Base-by-base conservation (phyloP, 23 tunicate genomes). In the Ciona savignyi region DNA sequence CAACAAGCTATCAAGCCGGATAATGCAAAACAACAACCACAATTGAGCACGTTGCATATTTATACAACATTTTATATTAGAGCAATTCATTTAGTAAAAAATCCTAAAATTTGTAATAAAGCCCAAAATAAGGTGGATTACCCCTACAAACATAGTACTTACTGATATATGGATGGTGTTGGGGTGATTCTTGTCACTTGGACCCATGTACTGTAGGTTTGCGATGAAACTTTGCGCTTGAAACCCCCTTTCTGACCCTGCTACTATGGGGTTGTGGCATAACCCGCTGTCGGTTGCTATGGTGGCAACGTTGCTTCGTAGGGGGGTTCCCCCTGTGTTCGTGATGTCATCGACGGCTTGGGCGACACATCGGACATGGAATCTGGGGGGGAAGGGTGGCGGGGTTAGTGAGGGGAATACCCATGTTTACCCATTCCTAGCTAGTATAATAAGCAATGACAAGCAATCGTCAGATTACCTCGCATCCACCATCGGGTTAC, bases 191-290 rank as follows among this genome's bases (percentile, higher is more conserved):
- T 81, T 81, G 6, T 65, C 76, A 20, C 74, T 33, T 0, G 87
- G 73, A 35, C 74, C 79, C 66, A 88, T 69, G 73, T 95, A 95
- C 6, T 80, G 67, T 78, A 95, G 71, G 60, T 89, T 86, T 4
- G 99, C 96, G 34, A 89, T 91, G 63, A 84, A 95, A 74, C 90
- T 95, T 80, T 95, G 99, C 2, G 96, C 99, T 67, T 95, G 99
- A 67, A 95, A 95, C 26, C 83, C 83, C n/a, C 96, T 71, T 29
- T 65, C 76, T 4, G 96, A 78, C 15, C 99, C 99, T 1, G 99
- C 85, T 66, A 81, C 87, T 61, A 95, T 80, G 4, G 96, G 87
- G 74, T 80, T 95, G 65, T 89, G 96, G 56, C 99, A 95, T 6
- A 85, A 23, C 9, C 99, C 99, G 60, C 80, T 75, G 80, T 95